These are phyloP conservation scores for Cygnus buccinator DNA, from an alignment of 2,113 vertebrate species.

Conservation along the genomic window DNA sequence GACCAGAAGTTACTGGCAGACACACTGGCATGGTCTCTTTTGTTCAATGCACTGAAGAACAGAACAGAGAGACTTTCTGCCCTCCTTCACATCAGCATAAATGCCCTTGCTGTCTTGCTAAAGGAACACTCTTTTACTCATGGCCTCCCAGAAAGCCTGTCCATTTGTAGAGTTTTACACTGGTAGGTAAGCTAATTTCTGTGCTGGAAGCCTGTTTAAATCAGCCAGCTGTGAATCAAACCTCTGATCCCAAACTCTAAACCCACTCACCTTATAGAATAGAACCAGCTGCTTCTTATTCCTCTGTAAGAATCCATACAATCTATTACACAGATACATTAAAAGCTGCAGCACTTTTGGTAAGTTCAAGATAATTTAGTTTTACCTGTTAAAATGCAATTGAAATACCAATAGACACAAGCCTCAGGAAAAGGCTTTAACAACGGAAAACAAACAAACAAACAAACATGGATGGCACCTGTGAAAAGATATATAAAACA, in stretches of 20 bases:
- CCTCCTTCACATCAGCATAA: not conserved
- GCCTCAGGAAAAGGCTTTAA: not conserved
- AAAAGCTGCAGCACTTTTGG: not conserved
- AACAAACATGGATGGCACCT: not conserved
- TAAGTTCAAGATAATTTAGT: not conserved
- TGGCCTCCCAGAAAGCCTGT: fast-evolving
- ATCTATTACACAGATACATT: not conserved
- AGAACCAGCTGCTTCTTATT: not conserved
- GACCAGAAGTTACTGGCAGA: not conserved
- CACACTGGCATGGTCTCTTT: not conserved
- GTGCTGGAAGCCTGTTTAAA: not conserved
- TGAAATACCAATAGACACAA: not conserved
- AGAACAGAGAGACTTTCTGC: not conserved
- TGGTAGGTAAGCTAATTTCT: not conserved
- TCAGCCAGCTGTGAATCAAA: not conserved
- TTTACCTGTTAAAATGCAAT: not conserved
- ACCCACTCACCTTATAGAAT: not conserved
- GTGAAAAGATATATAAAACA: not conserved
- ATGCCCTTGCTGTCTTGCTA: not conserved
- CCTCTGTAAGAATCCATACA: not conserved
- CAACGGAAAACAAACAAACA: not conserved
- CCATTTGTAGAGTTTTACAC: not conserved
- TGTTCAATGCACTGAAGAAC: not conserved
- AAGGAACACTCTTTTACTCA: not conserved
- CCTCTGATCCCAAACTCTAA: not conserved